These are phyloP conservation scores for Parazoanthus swiftii DNA, from an alignment of 92 coral and sea anemone species.

Conservation along the genomic window DNA sequence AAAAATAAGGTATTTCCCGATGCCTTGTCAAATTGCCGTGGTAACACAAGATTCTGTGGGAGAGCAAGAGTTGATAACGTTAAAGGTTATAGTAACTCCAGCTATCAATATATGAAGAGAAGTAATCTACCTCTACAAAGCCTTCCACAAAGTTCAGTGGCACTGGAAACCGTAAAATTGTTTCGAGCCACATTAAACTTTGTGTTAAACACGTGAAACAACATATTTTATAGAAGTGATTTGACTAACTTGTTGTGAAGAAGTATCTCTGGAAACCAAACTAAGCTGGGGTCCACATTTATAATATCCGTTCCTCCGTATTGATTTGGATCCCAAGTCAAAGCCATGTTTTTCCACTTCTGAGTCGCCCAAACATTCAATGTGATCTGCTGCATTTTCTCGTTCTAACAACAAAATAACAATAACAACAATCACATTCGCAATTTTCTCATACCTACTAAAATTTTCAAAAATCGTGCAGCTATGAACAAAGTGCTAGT, in stretches of 20 bases:
- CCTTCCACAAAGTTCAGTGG: too few relatives aligned
- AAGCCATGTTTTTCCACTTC: conserved; percentile 23
- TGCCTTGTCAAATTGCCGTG: too few relatives aligned
- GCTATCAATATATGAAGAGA: too few relatives aligned
- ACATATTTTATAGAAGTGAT: too few relatives aligned
- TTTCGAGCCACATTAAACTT: too few relatives aligned
- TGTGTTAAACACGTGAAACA: too few relatives aligned
- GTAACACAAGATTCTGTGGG: too few relatives aligned
- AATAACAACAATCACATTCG: background rate
- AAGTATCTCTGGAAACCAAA: conserved; percentile 41
- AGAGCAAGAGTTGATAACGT: too few relatives aligned
- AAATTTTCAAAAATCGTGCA: background rate
- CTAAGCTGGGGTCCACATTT: conserved; percentile 14
- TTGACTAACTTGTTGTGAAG: conserved; percentile 31
- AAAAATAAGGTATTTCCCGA: too few relatives aligned
- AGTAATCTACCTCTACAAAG: too few relatives aligned
- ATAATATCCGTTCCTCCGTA: conserved; percentile 32
- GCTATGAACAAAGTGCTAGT: background rate
- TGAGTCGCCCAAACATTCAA: conserved; percentile 33
- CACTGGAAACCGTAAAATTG: too few relatives aligned
- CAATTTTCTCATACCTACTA: background rate
- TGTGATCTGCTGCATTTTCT: conserved; percentile 26
- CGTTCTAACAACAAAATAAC: background rate
- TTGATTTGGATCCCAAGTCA: conserved; percentile 22
- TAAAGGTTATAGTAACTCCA: too few relatives aligned